Evolutionary conservation across 2,888 invertebrate species (phyloP).

Genomic region (Drosophila neutralis): DNA sequence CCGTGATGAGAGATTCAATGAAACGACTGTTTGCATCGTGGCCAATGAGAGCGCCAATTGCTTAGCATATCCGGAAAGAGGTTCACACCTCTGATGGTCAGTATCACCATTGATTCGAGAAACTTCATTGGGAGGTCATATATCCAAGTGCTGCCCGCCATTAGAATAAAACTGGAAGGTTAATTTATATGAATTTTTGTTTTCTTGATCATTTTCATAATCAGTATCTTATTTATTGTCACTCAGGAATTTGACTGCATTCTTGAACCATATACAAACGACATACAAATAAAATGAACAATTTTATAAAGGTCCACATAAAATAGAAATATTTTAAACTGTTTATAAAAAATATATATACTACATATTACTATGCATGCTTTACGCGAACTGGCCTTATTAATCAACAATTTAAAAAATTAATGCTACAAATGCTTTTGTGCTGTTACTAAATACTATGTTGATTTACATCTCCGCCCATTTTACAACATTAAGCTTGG

Average conservation of each 20-base stretch:
- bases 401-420: conserved; percentile 25
- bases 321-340: conserved; percentile 7
- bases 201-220: conserved; percentile 11
- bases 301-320: conserved; percentile 32
- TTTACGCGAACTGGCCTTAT: conserved; percentile 11
- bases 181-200: neutral
- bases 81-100: neutral
- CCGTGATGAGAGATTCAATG: conserved; percentile 84
- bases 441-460: conserved; percentile 41
- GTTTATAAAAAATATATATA: conserved; percentile 42
- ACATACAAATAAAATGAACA: conserved; percentile 36
- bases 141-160: conserved; percentile 29
- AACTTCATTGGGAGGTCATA: conserved; percentile 23
- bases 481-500: conserved; percentile 31
- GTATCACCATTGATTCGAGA: neutral
- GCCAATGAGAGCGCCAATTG: conserved; percentile 12
- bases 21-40: conserved; percentile 6
- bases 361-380: conserved; percentile 25
- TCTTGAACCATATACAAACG: conserved; percentile 22
- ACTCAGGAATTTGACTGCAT: conserved; percentile 9
- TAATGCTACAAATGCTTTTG: conserved; percentile 39
- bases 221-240: conserved; percentile 41
- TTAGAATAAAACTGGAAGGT: conserved; percentile 17
- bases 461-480: conserved; percentile 26
- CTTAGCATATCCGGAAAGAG: neutral